phyloP scores from a whole-genome alignment of 2,113 vertebrate genomes.

The Pygoscelis adeliae region DNA sequence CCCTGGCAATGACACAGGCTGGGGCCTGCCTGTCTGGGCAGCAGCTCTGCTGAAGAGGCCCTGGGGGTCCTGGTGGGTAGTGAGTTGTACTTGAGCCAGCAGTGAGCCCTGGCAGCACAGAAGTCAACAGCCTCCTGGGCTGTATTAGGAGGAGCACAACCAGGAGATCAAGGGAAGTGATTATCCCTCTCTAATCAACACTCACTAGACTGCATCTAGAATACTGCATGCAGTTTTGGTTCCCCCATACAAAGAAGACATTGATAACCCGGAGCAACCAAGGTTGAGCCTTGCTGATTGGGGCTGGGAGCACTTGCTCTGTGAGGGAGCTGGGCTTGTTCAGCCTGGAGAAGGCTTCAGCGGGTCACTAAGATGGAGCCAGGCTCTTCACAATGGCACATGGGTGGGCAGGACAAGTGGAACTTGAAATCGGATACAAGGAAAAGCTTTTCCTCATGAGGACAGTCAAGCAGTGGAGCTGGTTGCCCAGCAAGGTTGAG shows the following conservation, averaged over 20 bases:
- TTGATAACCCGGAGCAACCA: background rate
- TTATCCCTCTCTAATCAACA: background rate
- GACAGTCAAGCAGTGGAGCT: background rate
- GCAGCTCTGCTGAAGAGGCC: background rate
- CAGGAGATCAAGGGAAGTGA: background rate
- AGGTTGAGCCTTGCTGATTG: background rate
- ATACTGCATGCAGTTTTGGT: background rate
- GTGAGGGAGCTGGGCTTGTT: background rate
- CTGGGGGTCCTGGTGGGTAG: fast-evolving
- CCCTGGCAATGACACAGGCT: background rate
- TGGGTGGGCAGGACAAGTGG: fast-evolving
- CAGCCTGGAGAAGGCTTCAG: background rate
- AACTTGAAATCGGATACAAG: background rate
- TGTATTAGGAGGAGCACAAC: background rate
- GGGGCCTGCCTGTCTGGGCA: background rate
- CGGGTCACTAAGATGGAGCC: background rate
- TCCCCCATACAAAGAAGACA: background rate
- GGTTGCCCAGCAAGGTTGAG: background rate
- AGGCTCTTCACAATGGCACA: background rate
- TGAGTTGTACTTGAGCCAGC: background rate
- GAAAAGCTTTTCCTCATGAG: background rate
- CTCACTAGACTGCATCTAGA: background rate
- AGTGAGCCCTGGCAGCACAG: background rate
- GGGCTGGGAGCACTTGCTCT: background rate
- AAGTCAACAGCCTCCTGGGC: background rate